Conservation (phyloP, 2,888 invertebrate species). For the Leptura quadrifasciata region DNA sequence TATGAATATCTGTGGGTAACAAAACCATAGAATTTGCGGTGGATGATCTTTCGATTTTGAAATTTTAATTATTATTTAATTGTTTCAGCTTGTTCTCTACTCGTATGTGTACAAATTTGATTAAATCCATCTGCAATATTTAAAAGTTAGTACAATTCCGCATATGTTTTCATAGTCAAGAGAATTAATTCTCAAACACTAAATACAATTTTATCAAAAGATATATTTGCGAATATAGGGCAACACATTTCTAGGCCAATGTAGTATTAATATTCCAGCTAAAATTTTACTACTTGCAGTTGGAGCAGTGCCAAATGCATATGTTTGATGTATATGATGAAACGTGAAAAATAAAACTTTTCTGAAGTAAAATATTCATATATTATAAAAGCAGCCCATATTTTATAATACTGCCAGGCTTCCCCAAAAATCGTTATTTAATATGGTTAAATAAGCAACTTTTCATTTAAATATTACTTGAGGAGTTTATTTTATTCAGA, state of each 20-base stretch:
- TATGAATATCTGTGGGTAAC: too few relatives aligned
- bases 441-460: too few relatives aligned
- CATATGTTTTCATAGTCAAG: background rate
- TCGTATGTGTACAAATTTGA: too few relatives aligned
- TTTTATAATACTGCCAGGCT: background rate
- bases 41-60: too few relatives aligned
- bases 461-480: too few relatives aligned
- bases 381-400: background rate
- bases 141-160: too few relatives aligned
- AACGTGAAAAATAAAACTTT: background rate
- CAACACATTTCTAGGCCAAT: conserved; percentile 8
- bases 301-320: conserved; percentile 3
- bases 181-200: background rate
- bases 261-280: conserved; percentile 14
- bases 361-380: conserved; percentile 4
- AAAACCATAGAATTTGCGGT: too few relatives aligned
- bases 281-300: conserved; percentile 3
- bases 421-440: too few relatives aligned
- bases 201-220: background rate
- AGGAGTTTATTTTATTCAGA: too few relatives aligned
- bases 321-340: background rate
- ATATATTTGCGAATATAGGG: conserved; percentile 14
- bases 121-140: background rate
- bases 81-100: too few relatives aligned
- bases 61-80: too few relatives aligned